Evolutionary conservation across 2,888 invertebrate species (phyloP), one percentile per base, ranked within the genome.

Genomic region (Pheosia tremula): DNA sequence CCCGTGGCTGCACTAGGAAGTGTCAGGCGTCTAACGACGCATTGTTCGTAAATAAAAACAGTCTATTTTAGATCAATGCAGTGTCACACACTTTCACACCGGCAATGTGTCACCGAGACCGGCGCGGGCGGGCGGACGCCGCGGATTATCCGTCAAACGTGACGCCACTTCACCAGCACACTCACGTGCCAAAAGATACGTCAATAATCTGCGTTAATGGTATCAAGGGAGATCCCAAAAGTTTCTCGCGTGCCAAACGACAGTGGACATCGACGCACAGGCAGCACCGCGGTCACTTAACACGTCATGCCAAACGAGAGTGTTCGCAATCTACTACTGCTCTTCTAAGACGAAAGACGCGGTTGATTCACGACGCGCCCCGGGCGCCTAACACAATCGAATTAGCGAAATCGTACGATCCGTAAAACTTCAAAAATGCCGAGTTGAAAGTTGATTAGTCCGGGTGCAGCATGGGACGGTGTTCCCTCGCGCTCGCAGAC

Each of bases 21-120:
- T 77, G 75, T 62, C 45, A 63, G 69, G 64, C 67, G 73, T 61
- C 77, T 71, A 74, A 68, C 66, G 75, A 64, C 69, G 78, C 81
- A 88, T 88, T 84, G 87, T 86, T 85, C 85, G 69, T 85, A 86
- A 87, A 86, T 86, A 85, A 86, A 85, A 85, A 85, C 80, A 11
- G 78, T 85, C 87, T 90, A 89, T 90, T 90, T 90, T 85, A 75
- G 81, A 86, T 84, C 75, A 77, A 84, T 85, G 86, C 86, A 80
- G 82, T 85, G 81, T 82, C 84, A 81, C 83, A 81, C 83, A 84
- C 82, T 85, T 84, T 84, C 86, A 83, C 86, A 79, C 72, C 77
- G 78, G 74, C 75, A 81, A 83, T 80, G 79, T 85, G 86, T 85
- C 87, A 84, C 84, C 78, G 80, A 80, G 77, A 77, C 79, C 78